These are phyloP conservation scores for Perccottus glenii DNA, from an alignment of 2,113 vertebrate genomes.

Conservation along the genomic window DNA sequence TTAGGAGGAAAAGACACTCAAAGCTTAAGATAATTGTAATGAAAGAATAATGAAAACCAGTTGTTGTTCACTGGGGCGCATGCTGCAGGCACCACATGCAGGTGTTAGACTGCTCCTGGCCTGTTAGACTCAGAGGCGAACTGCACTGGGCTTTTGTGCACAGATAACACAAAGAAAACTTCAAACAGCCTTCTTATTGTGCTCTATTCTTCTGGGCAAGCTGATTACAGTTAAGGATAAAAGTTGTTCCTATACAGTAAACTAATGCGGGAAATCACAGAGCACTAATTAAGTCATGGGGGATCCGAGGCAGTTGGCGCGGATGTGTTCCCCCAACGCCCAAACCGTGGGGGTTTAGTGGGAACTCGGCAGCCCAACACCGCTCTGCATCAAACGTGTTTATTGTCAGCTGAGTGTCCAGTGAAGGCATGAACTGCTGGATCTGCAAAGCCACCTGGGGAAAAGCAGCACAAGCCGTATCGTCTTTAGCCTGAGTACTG, in stretches of 20 bases:
- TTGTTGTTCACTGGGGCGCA: conserved; percentile 42
- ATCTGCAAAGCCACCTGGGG: conserved; percentile 57
- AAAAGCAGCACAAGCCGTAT: conserved; percentile 27
- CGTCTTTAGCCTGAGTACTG: conserved; percentile 34
- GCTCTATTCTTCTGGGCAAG: conserved; percentile 74
- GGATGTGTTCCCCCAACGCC: conserved; percentile 69
- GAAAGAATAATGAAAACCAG: conserved; percentile 55
- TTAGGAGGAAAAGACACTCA: conserved; percentile 41
- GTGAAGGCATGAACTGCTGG: conserved; percentile 62
- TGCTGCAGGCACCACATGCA: conserved; percentile 52
- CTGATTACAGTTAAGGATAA: conserved; percentile 80
- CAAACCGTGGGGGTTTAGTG: conserved; percentile 60
- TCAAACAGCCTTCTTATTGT: conserved; percentile 74
- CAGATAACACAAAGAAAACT: conserved; percentile 74
- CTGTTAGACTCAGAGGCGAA: conserved; percentile 46
- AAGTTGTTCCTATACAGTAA: conserved; percentile 79
- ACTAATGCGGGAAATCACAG: conserved; percentile 78
- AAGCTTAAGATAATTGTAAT: conserved; percentile 46
- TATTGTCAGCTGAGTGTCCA: conserved; percentile 73
- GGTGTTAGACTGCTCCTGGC: conserved; percentile 55
- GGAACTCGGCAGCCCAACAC: conserved; percentile 69
- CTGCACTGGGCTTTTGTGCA: conserved; percentile 70
- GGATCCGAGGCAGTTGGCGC: conserved; percentile 65
- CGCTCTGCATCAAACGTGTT: conserved; percentile 75
- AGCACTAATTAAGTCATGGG: conserved; percentile 80